Evolutionary conservation across 2,888 invertebrate species (phyloP).

Genomic region (Cheilosia soror): DNA sequence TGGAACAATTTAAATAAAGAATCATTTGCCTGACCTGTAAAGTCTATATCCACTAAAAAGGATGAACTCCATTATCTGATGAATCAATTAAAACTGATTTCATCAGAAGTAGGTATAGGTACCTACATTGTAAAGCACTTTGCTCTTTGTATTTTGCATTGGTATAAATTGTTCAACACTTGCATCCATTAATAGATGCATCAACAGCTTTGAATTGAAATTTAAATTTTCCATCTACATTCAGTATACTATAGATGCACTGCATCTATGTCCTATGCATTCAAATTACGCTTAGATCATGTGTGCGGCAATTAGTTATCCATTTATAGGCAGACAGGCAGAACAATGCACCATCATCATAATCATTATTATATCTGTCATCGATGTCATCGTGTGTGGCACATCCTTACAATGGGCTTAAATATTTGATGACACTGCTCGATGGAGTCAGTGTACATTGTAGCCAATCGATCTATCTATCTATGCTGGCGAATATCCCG

Average conservation of each 20-base stretch:
- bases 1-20: too few relatives aligned
- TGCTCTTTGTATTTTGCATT: background rate
- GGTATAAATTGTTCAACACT: background rate
- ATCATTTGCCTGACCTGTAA: too few relatives aligned
- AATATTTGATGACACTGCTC: slow-evolving; percentile 52
- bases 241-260: background rate
- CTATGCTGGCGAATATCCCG: background rate
- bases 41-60: too few relatives aligned
- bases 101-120: background rate
- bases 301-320: slow-evolving; percentile 56
- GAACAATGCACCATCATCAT: slow-evolving; percentile 61
- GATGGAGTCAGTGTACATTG: slow-evolving; percentile 36
- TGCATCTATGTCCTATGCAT: background rate
- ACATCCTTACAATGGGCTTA: slow-evolving; percentile 44
- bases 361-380: slow-evolving; percentile 59
- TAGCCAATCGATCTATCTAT: slow-evolving; percentile 48
- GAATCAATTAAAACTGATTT: slow-evolving; percentile 31
- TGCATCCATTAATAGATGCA: background rate
- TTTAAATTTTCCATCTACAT: background rate
- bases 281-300: background rate
- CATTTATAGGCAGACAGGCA: slow-evolving; percentile 50
- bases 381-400: slow-evolving; percentile 49
- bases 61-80: background rate
- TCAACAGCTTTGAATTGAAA: background rate
- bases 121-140: slow-evolving; percentile 1